Conservation (phyloP, 37 sponge, comb jelly and placozoan species). For the Aphrocallistes beatrix region DNA sequence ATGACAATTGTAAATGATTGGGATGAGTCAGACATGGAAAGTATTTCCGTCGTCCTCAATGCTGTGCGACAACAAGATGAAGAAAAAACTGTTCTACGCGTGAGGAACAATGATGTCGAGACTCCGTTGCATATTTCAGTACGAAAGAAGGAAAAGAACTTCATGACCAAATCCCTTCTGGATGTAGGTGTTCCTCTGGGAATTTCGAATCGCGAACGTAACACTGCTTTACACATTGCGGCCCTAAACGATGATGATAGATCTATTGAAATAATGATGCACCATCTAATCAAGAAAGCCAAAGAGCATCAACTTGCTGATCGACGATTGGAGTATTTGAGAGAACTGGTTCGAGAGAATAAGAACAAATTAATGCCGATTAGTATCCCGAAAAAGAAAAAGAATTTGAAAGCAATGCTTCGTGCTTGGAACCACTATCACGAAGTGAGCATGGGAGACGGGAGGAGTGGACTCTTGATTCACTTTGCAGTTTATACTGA, state of each 20-base stretch:
- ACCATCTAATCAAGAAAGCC: background rate
- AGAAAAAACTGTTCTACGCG: background rate
- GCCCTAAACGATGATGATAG: background rate
- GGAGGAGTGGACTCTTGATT: background rate
- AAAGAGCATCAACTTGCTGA: background rate
- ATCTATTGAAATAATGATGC: background rate
- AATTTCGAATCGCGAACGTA: background rate
- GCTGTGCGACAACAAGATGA: background rate
- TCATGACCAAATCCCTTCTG: background rate
- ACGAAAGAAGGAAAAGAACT: background rate
- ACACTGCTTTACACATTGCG: constrained; percentile 3
- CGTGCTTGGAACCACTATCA: background rate
- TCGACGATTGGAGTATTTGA: background rate
- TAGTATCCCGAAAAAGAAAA: background rate
- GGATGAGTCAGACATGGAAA: background rate
- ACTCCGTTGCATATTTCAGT: background rate
- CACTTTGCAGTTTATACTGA: background rate
- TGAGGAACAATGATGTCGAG: background rate
- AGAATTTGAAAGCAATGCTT: background rate
- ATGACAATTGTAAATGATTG: background rate
- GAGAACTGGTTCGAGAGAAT: background rate
- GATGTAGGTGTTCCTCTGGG: constrained; percentile 6
- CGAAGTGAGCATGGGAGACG: background rate
- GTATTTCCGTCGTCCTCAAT: background rate
- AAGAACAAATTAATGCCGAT: background rate